Percentiles rank a stretch among this genome's conserved stretches.
These are phyloP conservation scores for Mionectes olivaceus DNA, from an alignment of 2,797 vertebrate genomes.

Conservation along the genomic window DNA sequence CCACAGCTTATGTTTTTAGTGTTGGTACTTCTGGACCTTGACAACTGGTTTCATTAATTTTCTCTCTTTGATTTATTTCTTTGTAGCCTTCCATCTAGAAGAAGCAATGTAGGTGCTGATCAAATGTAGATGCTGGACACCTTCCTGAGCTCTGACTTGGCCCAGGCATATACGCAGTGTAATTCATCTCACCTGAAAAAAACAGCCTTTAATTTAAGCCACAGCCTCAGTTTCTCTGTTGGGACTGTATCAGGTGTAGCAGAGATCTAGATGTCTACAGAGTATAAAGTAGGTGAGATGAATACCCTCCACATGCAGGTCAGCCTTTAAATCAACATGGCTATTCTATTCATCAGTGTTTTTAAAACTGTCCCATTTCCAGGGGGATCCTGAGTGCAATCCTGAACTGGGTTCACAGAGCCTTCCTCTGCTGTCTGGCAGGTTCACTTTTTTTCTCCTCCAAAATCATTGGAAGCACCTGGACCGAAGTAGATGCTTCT, in stretches of 20 bases:
- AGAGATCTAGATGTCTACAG: not conserved
- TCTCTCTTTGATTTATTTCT: not conserved
- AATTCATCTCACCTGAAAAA: not conserved
- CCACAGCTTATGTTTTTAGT: not conserved
- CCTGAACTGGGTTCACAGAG: not conserved
- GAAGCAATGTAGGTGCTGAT: not conserved
- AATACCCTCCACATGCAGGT: not conserved
- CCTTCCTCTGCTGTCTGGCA: not conserved
- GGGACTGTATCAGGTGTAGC: not conserved
- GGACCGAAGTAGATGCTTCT: not conserved
- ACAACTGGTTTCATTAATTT: not conserved
- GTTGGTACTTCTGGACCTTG: not conserved
- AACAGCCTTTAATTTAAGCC: rapidly evolving
- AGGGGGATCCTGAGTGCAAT: not conserved
- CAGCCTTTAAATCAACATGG: not conserved
- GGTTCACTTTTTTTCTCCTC: not conserved
- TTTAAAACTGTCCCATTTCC: not conserved
- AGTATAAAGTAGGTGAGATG: not conserved
- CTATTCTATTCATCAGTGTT: not conserved
- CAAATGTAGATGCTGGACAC: not conserved
- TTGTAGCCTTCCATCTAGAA: not conserved
- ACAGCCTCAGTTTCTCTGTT: not conserved
- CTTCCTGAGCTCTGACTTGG: not conserved
- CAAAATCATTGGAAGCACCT: not conserved
- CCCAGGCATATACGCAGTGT: rapidly evolving